Percentiles rank a stretch among this genome's conserved stretches.
Evolutionary conservation across 2,113 vertebrate species (phyloP).

Genomic region (Mesocricetus auratus): DNA sequence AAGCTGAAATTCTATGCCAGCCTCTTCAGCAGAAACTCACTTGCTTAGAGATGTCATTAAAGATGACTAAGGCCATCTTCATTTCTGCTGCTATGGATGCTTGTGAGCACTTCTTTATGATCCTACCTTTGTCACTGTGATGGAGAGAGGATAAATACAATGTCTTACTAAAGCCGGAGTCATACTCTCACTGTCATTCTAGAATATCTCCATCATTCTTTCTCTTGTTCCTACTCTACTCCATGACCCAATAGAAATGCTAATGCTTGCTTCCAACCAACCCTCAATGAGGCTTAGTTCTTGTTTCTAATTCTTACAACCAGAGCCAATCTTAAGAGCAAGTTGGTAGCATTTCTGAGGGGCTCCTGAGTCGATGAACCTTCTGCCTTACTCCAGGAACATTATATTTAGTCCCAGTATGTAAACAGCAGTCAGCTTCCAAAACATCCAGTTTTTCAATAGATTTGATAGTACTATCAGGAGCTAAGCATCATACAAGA

Average conservation of each 20-base stretch:
- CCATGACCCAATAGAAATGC: background rate
- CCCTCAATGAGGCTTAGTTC: background rate
- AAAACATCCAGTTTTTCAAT: background rate
- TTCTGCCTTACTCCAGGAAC: background rate
- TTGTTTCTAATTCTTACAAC: background rate
- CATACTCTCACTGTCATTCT: background rate
- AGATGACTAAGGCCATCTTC: background rate
- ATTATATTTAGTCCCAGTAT: background rate
- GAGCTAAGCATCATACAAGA: background rate
- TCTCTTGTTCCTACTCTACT: background rate
- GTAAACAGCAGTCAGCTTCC: background rate
- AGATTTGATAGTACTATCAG: background rate
- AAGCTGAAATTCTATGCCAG: background rate
- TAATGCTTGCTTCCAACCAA: background rate
- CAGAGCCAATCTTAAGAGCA: background rate
- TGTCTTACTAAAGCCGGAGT: background rate
- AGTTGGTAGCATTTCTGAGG: background rate
- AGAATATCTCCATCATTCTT: background rate
- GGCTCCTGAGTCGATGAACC: background rate
- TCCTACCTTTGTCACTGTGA: background rate
- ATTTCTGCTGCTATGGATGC: background rate
- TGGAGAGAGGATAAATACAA: background rate
- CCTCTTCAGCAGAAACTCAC: background rate
- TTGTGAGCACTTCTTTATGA: background rate
- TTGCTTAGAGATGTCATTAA: background rate